phyloP scores from a whole-genome alignment of 2,888 invertebrate species.

The Anticlea derivata region DNA sequence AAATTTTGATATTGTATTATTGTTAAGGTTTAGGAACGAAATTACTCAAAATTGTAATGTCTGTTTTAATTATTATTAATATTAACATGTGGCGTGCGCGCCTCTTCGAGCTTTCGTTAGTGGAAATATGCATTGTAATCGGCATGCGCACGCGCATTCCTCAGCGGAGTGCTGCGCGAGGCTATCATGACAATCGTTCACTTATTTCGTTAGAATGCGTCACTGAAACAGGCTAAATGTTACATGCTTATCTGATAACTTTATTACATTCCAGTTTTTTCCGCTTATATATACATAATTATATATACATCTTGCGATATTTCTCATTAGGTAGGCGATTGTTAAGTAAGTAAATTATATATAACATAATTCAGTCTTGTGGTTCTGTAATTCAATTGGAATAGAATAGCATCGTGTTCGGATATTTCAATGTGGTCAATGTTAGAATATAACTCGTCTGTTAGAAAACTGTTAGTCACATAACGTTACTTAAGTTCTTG shows the following conservation, averaged over 20 bases:
- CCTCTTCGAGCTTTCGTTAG: conserved; percentile 25
- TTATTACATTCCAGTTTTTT: conserved; percentile 28
- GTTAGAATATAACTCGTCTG: conserved; percentile 33
- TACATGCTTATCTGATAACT: conserved; percentile 32
- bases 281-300: no score
- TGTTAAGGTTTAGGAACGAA: conserved; percentile 69
- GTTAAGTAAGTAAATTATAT: conserved; percentile 21
- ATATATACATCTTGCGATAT: conserved; percentile 19
- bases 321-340: conserved; percentile 25
- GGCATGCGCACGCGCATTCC: conserved; percentile 1
- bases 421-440: conserved; percentile 39
- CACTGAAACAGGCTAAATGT: conserved; percentile 72
- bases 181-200: not conserved
- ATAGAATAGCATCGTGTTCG: conserved; percentile 19
- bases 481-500: conserved; percentile 9
- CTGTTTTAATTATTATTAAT: conserved; percentile 38
- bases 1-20: conserved; percentile 77
- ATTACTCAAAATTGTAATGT: conserved; percentile 57
- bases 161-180: not conserved
- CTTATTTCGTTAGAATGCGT: conserved; percentile 32
- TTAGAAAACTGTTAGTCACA: conserved; percentile 4
- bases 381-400: conserved; percentile 14
- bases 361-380: conserved; percentile 30
- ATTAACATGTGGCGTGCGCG: conserved; percentile 15
- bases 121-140: conserved; percentile 6